A percentile compares a stretch with the other conserved stretches of the same genome.
Conservation (phyloP, 2,113 vertebrate species). For the Noturus placidus region DNA sequence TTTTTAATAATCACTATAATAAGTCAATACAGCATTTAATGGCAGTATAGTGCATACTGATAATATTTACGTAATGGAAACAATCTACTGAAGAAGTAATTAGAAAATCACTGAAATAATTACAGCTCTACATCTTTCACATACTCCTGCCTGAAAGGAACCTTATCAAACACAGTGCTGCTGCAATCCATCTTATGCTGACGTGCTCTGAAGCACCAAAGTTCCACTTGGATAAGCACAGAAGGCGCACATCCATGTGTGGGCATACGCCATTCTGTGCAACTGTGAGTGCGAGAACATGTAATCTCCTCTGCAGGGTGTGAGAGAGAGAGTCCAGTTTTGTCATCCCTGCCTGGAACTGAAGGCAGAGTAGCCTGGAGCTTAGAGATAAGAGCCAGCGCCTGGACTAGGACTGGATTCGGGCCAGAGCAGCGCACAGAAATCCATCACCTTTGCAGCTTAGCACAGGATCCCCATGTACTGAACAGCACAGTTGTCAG, state of each 20-base stretch:
- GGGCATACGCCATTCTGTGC: constrained; percentile 47
- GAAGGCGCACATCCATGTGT: constrained; percentile 53
- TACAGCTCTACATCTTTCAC: not conserved
- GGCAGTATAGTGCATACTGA: not conserved
- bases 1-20: not conserved
- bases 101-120: constrained; percentile 16
- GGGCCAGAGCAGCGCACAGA: constrained; percentile 61
- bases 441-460: constrained; percentile 66
- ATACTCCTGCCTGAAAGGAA: constrained; percentile 8
- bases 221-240: constrained; percentile 50
- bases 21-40: not conserved
- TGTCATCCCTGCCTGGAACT: constrained; percentile 62
- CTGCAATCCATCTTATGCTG: constrained; percentile 34
- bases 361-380: constrained; percentile 63
- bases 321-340: constrained; percentile 61
- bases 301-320: constrained; percentile 53
- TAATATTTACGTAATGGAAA: not conserved
- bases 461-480: constrained; percentile 39
- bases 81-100: not conserved
- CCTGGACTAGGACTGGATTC: constrained; percentile 56
- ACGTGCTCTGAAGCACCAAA: constrained; percentile 48
- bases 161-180: constrained; percentile 14
- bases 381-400: constrained; percentile 65
- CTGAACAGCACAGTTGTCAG: constrained; percentile 34
- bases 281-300: constrained; percentile 42